Percentiles rank a stretch among this genome's conserved stretches.
phyloP scores from a whole-genome alignment of 2,888 invertebrate genomes.

The Steinernema hermaphroditum region DNA sequence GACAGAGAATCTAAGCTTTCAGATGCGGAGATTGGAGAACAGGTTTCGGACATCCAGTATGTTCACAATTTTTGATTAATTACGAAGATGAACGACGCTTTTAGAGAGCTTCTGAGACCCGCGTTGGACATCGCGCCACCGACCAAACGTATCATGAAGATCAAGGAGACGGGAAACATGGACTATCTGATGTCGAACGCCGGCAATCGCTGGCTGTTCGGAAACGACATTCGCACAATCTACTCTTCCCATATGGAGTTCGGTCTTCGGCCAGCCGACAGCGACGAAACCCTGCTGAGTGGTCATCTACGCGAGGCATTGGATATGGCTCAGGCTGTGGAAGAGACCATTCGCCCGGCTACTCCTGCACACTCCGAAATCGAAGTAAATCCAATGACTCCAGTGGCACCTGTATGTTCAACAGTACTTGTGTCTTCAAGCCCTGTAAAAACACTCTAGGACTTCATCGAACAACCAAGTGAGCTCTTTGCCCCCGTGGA shows the following conservation, averaged over 20 bases:
- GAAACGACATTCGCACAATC: background rate
- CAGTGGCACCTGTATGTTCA: too few species aligned
- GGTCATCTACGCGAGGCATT: background rate
- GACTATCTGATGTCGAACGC: conserved; percentile 4
- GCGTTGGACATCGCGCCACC: background rate
- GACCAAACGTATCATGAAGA: background rate
- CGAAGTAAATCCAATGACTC: too few species aligned
- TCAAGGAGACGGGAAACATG: background rate
- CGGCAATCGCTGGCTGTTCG: background rate
- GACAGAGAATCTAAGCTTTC: background rate
- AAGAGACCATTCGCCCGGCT: too few species aligned
- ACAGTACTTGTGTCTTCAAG: too few species aligned
- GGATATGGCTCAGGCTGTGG: background rate
- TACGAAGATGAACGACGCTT: background rate
- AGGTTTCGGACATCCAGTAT: background rate
- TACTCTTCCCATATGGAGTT: background rate
- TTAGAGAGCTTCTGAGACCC: background rate
- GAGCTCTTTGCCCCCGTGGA: too few species aligned
- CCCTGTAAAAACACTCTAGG: too few species aligned
- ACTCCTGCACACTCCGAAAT: too few species aligned
- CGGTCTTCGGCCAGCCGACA: background rate
- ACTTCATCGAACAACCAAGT: too few species aligned
- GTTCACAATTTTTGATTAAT: background rate
- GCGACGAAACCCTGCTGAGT: conserved; percentile 8
- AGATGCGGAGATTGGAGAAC: background rate